phyloP scores from a whole-genome alignment of 1,140 invertebrate species.

The Heliconius nattereri region DNA sequence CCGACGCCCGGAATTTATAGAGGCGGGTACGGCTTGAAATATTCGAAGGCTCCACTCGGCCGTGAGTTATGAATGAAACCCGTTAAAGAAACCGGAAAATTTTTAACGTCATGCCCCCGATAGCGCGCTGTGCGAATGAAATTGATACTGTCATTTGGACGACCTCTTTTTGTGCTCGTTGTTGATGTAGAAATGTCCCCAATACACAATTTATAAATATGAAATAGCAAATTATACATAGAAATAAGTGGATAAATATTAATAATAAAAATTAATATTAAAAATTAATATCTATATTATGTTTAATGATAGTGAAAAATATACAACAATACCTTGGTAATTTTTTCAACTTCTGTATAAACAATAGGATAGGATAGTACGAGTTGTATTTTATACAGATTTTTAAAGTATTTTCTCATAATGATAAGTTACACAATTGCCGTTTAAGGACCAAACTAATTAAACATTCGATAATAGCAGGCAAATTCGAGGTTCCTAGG shows the following conservation, averaged over 20 bases:
- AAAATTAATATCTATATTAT: neutral
- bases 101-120: slow-evolving; percentile 66
- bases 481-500: too few species aligned
- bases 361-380: too few species aligned
- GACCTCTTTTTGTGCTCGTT: slow-evolving; percentile 15
- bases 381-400: too few species aligned
- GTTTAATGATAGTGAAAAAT: neutral
- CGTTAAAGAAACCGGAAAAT: slow-evolving; percentile 80
- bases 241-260: neutral
- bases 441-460: too few species aligned
- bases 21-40: slow-evolving; percentile 75
- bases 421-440: too few species aligned
- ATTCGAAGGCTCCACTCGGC: slow-evolving; percentile 78
- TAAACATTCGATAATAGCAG: neutral
- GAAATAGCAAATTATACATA: neutral
- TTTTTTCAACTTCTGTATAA: too few species aligned
- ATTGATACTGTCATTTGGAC: slow-evolving; percentile 25
- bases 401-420: too few species aligned
- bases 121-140: slow-evolving; percentile 22
- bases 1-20: slow-evolving; percentile 79
- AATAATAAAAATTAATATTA: too few species aligned
- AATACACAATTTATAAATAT: neutral
- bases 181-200: neutral
- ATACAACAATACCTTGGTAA: too few species aligned
- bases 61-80: slow-evolving; percentile 81